These are phyloP conservation scores for Pseudopipra pipra DNA, from an alignment of 2,113 vertebrate species.

Conservation along the genomic window DNA sequence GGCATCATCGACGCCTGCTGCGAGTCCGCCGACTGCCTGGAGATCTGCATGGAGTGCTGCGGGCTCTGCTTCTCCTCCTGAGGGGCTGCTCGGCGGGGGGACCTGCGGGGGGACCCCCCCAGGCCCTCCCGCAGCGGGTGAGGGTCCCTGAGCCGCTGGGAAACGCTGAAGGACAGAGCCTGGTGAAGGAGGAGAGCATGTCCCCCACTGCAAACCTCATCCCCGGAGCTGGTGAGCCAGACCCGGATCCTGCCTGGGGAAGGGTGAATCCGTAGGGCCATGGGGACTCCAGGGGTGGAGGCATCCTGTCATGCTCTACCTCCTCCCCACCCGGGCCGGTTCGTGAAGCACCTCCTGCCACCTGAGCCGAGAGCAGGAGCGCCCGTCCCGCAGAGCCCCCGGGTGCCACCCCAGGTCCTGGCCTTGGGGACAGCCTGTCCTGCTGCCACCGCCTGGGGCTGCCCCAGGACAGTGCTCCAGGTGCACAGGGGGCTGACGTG, in stretches of 20 bases:
- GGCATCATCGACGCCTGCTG: conserved; percentile 99
- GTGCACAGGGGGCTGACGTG: accelerated
- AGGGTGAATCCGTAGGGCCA: accelerated
- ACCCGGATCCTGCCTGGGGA: not conserved
- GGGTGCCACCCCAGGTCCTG: not conserved
- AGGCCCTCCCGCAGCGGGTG: accelerated
- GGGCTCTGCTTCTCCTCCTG: conserved; percentile 98
- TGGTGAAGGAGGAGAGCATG: not conserved
- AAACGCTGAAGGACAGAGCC: not conserved
- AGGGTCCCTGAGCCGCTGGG: not conserved
- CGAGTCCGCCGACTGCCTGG: conserved; percentile 97
- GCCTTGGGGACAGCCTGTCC: not conserved
- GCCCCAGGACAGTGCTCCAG: not conserved
- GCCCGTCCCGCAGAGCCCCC: not conserved
- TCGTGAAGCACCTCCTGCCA: not conserved
- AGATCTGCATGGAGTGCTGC: conserved; percentile 99
- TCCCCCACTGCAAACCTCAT: accelerated
- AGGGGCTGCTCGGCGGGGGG: not conserved
- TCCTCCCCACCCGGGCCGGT: not conserved
- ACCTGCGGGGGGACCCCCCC: accelerated
- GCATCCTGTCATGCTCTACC: not conserved
- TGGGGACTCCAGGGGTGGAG: accelerated
- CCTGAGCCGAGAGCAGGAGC: conserved; percentile 65
- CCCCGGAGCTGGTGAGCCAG: not conserved
- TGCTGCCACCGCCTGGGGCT: not conserved